phyloP scores from a whole-genome alignment of 2,113 vertebrate species.

The Plestiodon gilberti region DNA sequence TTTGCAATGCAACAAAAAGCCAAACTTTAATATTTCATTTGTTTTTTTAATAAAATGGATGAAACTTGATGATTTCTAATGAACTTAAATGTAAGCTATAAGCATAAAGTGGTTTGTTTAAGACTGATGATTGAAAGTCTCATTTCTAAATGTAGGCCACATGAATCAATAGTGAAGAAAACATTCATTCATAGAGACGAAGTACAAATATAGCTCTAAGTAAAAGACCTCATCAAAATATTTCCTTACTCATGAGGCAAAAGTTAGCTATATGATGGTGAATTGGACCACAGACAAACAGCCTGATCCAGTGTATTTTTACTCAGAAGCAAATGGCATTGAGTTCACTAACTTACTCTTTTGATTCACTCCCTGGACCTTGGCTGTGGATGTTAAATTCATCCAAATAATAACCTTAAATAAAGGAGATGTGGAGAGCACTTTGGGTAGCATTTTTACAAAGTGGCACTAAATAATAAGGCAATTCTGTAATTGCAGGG shows the following conservation, averaged over 20 bases:
- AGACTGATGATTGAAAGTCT: neutral
- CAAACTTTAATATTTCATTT: neutral
- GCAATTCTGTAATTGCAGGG: slow-evolving; percentile 22
- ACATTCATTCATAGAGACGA: slow-evolving; percentile 11
- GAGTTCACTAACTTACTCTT: neutral
- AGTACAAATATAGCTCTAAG: neutral
- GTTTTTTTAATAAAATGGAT: neutral
- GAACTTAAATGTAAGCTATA: slow-evolving; percentile 7
- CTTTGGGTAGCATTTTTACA: slow-evolving; percentile 28
- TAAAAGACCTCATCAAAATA: neutral
- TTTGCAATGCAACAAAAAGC: neutral
- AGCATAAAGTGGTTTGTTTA: slow-evolving; percentile 15
- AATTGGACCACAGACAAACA: neutral
- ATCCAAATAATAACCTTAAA: slow-evolving; percentile 25
- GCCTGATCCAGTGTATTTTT: neutral
- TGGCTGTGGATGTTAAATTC: neutral
- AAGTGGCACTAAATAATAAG: neutral
- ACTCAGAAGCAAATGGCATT: neutral
- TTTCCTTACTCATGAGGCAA: fast-evolving
- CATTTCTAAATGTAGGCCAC: neutral
- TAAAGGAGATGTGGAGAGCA: slow-evolving; percentile 12
- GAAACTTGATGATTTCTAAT: neutral
- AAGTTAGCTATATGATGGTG: neutral
- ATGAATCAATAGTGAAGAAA: slow-evolving; percentile 9
- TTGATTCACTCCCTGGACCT: neutral